Evolutionary conservation across 2,113 vertebrate species (phyloP).

Genomic region (Peucedramus taeniatus): DNA sequence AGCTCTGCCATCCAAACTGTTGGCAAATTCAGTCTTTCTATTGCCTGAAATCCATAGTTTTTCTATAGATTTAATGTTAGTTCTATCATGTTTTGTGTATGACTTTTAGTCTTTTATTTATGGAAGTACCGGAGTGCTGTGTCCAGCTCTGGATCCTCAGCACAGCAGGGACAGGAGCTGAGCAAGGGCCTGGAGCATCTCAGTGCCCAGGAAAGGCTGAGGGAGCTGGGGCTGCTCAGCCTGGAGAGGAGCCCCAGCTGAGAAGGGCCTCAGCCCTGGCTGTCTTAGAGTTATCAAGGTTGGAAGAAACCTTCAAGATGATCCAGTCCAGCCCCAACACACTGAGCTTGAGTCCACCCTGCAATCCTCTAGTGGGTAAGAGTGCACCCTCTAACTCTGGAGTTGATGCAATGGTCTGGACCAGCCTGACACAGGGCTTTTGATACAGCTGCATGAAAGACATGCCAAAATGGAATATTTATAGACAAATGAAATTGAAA

Average conservation of each 20-base stretch:
- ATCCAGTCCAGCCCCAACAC: neutral
- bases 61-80: neutral
- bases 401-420: neutral
- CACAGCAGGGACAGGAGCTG: neutral
- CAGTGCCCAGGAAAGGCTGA: neutral
- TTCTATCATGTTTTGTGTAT: neutral
- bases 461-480: neutral
- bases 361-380: neutral
- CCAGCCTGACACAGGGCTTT: neutral
- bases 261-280: accelerated
- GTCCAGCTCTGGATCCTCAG: neutral
- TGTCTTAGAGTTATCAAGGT: neutral
- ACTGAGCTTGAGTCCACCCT: neutral
- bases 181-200: neutral
- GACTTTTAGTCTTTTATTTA: neutral
- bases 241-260: neutral
- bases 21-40: neutral
- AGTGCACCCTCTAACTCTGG: neutral
- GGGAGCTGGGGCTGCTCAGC: neutral
- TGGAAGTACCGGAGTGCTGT: neutral
- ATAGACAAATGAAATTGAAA: neutral
- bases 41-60: neutral
- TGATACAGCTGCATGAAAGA: neutral
- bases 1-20: neutral
- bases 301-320: neutral